Conservation (phyloP, 2,797 vertebrate genomes). For the Oreochromis grahami region DNA sequence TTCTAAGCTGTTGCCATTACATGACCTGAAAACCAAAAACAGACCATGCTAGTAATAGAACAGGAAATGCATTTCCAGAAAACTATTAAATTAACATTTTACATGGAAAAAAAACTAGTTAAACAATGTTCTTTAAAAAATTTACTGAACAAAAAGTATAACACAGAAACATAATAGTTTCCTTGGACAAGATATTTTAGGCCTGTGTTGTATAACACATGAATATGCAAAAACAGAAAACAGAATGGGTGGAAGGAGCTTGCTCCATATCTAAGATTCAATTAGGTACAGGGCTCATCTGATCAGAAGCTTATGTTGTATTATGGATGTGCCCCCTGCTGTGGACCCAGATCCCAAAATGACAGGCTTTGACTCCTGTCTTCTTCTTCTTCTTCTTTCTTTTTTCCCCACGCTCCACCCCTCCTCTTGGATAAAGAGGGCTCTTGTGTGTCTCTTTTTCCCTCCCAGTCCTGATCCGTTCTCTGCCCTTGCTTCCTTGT, state of each 20-base stretch:
- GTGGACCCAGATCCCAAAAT: conserved; percentile 37
- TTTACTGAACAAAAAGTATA: neutral
- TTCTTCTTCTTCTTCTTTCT: neutral
- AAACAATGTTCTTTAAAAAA: neutral
- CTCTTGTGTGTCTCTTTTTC: conserved; percentile 10
- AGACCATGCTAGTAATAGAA: neutral
- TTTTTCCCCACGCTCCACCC: neutral
- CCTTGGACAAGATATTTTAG: neutral
- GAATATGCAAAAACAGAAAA: conserved; percentile 8
- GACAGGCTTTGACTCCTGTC: conserved; percentile 19
- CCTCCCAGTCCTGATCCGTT: conserved; percentile 3
- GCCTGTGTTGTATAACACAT: conserved; percentile 7
- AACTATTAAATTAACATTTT: neutral
- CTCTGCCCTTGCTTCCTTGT: neutral
- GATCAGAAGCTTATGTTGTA: conserved; percentile 54
- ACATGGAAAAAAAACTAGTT: neutral
- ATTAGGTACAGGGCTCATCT: conserved; percentile 33
- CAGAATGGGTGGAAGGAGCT: neutral
- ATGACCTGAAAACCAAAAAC: neutral
- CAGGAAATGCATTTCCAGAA: neutral
- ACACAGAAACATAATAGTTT: neutral
- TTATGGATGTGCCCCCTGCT: conserved; percentile 62
- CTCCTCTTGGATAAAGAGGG: conserved; percentile 18
- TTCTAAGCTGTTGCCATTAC: neutral
- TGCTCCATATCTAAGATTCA: conserved; percentile 1